A percentile compares a stretch with the other conserved stretches of the same genome.
Evolutionary conservation across 2,888 invertebrate genomes (phyloP).

Genomic region (Acleris laterana): DNA sequence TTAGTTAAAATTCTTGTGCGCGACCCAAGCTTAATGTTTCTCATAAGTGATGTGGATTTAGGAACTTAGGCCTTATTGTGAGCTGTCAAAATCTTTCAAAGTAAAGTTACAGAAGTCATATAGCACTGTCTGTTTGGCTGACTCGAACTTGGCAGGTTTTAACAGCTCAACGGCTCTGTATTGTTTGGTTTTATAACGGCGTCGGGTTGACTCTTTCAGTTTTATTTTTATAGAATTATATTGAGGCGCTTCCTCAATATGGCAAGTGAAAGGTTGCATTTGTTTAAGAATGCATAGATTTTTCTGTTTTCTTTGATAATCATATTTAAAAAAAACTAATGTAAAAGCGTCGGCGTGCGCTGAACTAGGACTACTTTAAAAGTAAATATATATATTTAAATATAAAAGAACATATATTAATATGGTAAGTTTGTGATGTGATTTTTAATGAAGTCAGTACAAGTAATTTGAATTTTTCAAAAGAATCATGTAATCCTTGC

Average conservation of each 20-base stretch:
- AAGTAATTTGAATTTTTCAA: slow-evolving; percentile 68
- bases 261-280: slow-evolving; percentile 68
- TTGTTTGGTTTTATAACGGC: slow-evolving; percentile 39
- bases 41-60: too few relatives aligned
- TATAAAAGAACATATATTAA: slow-evolving; percentile 44
- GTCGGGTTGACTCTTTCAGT: slow-evolving; percentile 73
- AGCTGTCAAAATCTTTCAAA: too few relatives aligned
- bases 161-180: slow-evolving; percentile 8
- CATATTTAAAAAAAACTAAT: slow-evolving; percentile 32
- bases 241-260: slow-evolving; percentile 61
- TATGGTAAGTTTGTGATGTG: slow-evolving; percentile 64
- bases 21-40: too few relatives aligned
- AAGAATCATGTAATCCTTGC: slow-evolving; percentile 67
- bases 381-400: slow-evolving; percentile 42
- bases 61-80: too few relatives aligned
- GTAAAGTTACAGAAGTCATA: too few relatives aligned
- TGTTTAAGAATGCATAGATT: slow-evolving; percentile 77
- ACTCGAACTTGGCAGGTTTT: too few relatives aligned
- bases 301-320: slow-evolving; percentile 53
- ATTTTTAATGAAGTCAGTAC: slow-evolving; percentile 71
- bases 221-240: slow-evolving; percentile 67
- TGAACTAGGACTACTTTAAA: slow-evolving; percentile 25
- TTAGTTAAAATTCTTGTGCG: too few relatives aligned
- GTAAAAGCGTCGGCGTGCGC: slow-evolving; percentile 13
- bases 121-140: too few relatives aligned